Base-by-base conservation (phyloP, 2,888 invertebrate genomes). In the Dilophus febrilis region DNA sequence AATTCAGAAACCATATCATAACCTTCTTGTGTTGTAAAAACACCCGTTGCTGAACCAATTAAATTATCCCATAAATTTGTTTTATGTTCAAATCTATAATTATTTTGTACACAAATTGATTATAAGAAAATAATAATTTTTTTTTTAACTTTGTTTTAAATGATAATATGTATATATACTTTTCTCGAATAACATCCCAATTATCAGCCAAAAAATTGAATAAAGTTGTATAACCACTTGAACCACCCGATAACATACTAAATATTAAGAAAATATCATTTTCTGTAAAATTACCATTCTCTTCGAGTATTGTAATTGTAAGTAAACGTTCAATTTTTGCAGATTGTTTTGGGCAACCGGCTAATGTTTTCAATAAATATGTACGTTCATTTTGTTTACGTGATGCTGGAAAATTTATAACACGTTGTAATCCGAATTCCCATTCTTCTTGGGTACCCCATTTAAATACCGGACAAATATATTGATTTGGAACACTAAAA, bases 381-480 rank as follows among this genome's bases (percentile, higher is more conserved):
- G 82, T 81, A 47, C 84, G 64, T 55, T 85, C 85, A 47, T 73
- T 81, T 50, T 74, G 75, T 48, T 74, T 74, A 36, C 83, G 66
- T 1, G 70, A 68, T 2, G 70, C 61, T 0, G 84, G 82, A 59
- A 84, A 84, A 51, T 80, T 72, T 37, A 80, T 74, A 1, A 84
- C 74, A 10, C 83, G 67, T 46, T 83, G 72, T 1, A 86, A 65
- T 28, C 83, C 84, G 49, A 85, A 85, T 46, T 83, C 74, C 84
- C 84, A 86, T 56, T 85, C 84, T 34, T 79, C 74, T 48, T 70
- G 67, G 1, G 77, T 73, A 1, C 85, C 85, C 77, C 81, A 84
- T 59, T 77, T 77, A 58, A 85, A 84, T 1, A 85, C 81, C 2
- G 84, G 81, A 45, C 85, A 85, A 45, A 85, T 72, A 56, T 72